Evolutionary conservation across 1,140 invertebrate species (phyloP), one percentile per base, ranked within the genome.

Genomic region (Drosophila leontia): DNA sequence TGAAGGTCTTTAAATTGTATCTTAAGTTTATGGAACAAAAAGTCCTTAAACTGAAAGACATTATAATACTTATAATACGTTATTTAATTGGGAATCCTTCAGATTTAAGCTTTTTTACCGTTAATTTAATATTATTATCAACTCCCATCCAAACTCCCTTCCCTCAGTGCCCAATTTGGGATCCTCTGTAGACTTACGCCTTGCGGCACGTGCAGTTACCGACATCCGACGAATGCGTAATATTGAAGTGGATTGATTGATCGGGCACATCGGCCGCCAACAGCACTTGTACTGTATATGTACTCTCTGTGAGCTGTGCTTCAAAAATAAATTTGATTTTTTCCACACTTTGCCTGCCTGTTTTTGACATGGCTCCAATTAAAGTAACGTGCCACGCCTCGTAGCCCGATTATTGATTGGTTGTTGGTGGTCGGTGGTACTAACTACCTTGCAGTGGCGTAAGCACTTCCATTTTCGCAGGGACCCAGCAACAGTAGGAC

Each of bases 281-380:
- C 37, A 75, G 51, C 35, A 45, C 53, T 76, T 75, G 55, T 58
- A 45, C 47, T 48, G n/a, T 29, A n/a, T 48, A 42, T n/a, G 9
- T 17, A 26, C 9, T 29, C 35, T 51, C 23, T 3, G 35, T 37
- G 51, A 12, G 51, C 56, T 57, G 35, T 39, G 53, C 53, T 41
- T 56, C 35, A 56, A 61, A 78, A 78, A 78, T 63, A 50, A 39
- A 74, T 50, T 69, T 68, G 71, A 65, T 65, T 53, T 75, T 50
- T 57, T 62, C 58, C 44, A 42, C 82, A 85, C 75, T 65, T 61
- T 55, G 44, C 39, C 53, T 69, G 79, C 50, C 71, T 88, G 83
- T 68, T 68, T 78, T 88, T 88, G 83, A 83, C 83, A 62, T 62
- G 51, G 64, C 80, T 70, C 64, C 80, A 74, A 83, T 83, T 80